phyloP scores from a whole-genome alignment of 2,888 invertebrate species.

The Drepana falcataria region DNA sequence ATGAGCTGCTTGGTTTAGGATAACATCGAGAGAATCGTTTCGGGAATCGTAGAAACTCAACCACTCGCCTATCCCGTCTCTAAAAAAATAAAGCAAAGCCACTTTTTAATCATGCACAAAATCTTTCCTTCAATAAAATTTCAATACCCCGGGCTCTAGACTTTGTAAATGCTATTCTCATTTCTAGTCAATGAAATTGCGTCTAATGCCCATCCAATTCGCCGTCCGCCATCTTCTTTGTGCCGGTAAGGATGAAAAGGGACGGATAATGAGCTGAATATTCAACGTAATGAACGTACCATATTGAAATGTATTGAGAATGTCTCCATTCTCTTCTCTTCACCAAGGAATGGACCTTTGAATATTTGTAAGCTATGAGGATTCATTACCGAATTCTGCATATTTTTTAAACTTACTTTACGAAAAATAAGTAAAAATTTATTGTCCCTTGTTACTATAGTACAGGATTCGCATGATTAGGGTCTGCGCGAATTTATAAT shows the following conservation, averaged over 20 bases:
- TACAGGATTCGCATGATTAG: too few relatives aligned
- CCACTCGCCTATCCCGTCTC: not conserved
- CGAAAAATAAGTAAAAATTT: too few relatives aligned
- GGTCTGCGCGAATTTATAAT: too few relatives aligned
- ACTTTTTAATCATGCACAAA: constrained; percentile 21
- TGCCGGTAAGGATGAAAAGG: constrained; percentile 23
- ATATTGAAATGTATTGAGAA: constrained; percentile 1
- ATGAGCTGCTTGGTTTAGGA: too few relatives aligned
- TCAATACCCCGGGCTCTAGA: constrained; percentile 49
- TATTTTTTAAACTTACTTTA: too few relatives aligned
- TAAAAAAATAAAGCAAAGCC: not conserved
- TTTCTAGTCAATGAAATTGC: constrained; percentile 59
- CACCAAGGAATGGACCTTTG: not conserved
- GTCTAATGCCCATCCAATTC: constrained; percentile 53
- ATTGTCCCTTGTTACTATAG: too few relatives aligned
- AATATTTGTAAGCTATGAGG: not conserved
- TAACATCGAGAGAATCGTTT: too few relatives aligned
- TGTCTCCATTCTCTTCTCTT: not conserved
- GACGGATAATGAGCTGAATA: constrained; percentile 30
- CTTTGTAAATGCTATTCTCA: constrained; percentile 41
- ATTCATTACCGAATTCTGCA: not conserved
- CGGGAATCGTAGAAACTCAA: too few relatives aligned
- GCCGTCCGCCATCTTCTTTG: constrained; percentile 33
- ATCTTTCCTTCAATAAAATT: constrained; percentile 43
- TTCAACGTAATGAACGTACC: constrained; percentile 21